A percentile compares a stretch with the other conserved stretches of the same genome.
Conservation (phyloP, 2,797 vertebrate genomes). For the Zalophus californianus region DNA sequence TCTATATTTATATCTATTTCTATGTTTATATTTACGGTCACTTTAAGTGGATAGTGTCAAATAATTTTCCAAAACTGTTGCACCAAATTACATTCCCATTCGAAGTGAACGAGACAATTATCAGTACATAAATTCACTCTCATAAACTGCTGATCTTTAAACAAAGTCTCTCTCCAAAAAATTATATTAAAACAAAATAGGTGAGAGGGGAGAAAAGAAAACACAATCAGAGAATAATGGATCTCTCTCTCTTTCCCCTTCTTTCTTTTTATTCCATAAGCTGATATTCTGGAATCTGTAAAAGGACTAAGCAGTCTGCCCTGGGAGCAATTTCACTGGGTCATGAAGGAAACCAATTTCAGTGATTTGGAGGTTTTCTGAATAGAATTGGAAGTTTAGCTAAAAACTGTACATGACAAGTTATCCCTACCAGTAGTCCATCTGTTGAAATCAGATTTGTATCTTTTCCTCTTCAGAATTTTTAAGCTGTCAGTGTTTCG, state of each 20-base stretch:
- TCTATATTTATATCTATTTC: neutral
- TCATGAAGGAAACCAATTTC: neutral
- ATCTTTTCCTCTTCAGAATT: neutral
- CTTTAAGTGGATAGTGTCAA: neutral
- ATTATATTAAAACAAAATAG: neutral
- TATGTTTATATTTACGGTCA: neutral
- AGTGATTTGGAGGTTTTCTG: neutral
- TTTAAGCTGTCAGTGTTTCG: neutral
- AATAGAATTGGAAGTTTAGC: neutral
- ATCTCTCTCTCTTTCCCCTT: neutral
- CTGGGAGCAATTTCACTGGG: neutral
- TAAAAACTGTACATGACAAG: neutral
- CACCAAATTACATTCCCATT: neutral
- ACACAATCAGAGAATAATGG: neutral
- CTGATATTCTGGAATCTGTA: neutral
- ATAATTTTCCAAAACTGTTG: neutral
- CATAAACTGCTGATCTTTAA: neutral
- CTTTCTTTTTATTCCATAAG: neutral
- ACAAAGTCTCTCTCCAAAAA: neutral
- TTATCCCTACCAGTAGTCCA: neutral
- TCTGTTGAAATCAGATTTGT: neutral
- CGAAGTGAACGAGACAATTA: neutral
- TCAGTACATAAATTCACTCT: neutral
- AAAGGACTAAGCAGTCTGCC: neutral
- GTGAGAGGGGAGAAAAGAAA: neutral